A percentile compares a stretch with the other conserved stretches of the same genome.
These are phyloP conservation scores for Monomorium pharaonis DNA, from an alignment of 1,140 invertebrate genomes.

Conservation along the genomic window DNA sequence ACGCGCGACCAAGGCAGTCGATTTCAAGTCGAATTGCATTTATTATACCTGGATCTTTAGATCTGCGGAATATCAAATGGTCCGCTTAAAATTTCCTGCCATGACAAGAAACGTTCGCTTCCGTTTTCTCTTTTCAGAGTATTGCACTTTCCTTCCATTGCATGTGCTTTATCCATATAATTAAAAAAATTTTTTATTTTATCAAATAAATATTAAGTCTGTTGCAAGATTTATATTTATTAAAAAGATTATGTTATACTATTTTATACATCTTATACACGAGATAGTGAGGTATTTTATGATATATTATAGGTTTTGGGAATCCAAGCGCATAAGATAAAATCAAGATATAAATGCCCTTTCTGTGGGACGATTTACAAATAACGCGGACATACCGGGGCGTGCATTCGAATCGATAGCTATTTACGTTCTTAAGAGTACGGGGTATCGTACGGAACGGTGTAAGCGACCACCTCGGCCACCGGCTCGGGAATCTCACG, in stretches of 20 bases:
- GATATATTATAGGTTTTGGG: neutral
- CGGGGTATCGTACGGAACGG: constrained; percentile 52
- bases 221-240: neutral
- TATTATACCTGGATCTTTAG: constrained; percentile 24
- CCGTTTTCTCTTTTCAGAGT: neutral
- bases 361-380: neutral
- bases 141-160: neutral
- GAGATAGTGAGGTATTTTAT: neutral
- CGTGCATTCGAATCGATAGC: constrained; percentile 32
- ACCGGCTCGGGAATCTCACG: constrained; percentile 61
- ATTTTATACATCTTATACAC: too few relatives aligned
- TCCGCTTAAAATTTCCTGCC: neutral
- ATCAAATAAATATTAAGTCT: neutral
- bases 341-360: neutral
- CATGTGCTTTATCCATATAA: neutral
- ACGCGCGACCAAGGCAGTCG: neutral
- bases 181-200: too few relatives aligned
- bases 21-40: constrained; percentile 42
- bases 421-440: constrained; percentile 33
- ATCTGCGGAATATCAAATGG: neutral
- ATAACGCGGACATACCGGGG: neutral
- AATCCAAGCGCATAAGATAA: neutral
- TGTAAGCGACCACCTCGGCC: constrained; percentile 44
- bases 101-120: neutral
- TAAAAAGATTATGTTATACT: neutral